Percentiles rank a stretch among this genome's conserved stretches.
Evolutionary conservation across 1,140 invertebrate genomes (phyloP).

Genomic region (Radopholus similis): DNA sequence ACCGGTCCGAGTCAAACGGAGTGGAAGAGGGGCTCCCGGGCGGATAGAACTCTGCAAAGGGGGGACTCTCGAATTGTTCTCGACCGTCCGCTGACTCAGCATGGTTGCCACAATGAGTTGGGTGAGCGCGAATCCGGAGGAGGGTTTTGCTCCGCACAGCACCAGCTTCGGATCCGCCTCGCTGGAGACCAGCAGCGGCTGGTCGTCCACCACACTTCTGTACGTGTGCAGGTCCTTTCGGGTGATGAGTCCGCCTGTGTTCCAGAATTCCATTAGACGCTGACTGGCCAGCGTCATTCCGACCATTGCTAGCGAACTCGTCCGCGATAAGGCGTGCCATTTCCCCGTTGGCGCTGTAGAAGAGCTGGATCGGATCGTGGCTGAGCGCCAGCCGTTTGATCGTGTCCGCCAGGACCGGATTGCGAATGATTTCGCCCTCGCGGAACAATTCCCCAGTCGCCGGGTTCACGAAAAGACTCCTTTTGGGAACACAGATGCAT

Average conservation of each 20-base stretch:
- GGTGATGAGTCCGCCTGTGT: slow-evolving; percentile 70
- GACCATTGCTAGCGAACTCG: slow-evolving; percentile 55
- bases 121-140: slow-evolving; percentile 44
- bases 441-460: slow-evolving; percentile 60
- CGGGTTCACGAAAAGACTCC: slow-evolving; percentile 60
- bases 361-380: slow-evolving; percentile 51
- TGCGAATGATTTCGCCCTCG: slow-evolving; percentile 62
- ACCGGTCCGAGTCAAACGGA: slow-evolving; percentile 53
- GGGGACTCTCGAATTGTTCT: slow-evolving; percentile 12
- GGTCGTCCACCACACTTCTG: slow-evolving; percentile 66
- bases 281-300: neutral
- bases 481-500: slow-evolving; percentile 24
- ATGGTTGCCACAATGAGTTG: slow-evolving; percentile 45
- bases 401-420: slow-evolving; percentile 61
- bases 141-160: slow-evolving; percentile 43
- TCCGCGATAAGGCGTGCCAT: slow-evolving; percentile 46
- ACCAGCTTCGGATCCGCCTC: slow-evolving; percentile 30
- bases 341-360: slow-evolving; percentile 57
- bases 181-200: slow-evolving; percentile 56
- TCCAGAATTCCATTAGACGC: neutral
- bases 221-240: slow-evolving; percentile 71
- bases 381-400: slow-evolving; percentile 58
- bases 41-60: slow-evolving; percentile 41
- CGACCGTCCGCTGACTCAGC: slow-evolving; percentile 26
- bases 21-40: slow-evolving; percentile 22